Percentiles rank a stretch among this genome's conserved stretches.
Evolutionary conservation across 2,797 vertebrate species (phyloP).

Genomic region (Oryzias sinensis): DNA sequence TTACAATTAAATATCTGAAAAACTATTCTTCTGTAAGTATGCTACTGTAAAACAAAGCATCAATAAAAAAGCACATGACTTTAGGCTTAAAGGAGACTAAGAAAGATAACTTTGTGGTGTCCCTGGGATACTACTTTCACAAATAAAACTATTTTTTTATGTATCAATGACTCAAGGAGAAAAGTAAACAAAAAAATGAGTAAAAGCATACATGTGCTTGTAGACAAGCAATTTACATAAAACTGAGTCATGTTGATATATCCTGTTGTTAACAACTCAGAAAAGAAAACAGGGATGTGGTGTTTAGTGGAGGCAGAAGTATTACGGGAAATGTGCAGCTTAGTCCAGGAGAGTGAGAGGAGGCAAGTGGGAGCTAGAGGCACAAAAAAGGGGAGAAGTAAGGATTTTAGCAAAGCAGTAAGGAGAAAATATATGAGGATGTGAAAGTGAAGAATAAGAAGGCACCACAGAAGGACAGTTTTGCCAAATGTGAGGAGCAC

Average conservation of each 20-base stretch:
- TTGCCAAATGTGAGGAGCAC: slow-evolving; percentile 12
- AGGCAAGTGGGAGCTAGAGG: slow-evolving; percentile 56
- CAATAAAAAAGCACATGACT: background rate
- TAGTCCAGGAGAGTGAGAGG: slow-evolving; percentile 62
- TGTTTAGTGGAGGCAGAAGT: slow-evolving; percentile 70
- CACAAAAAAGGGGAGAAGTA: slow-evolving; percentile 61
- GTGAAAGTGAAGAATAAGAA: slow-evolving; percentile 43
- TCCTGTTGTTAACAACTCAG: slow-evolving; percentile 75
- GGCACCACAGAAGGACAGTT: slow-evolving; percentile 30
- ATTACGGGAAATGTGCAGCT: slow-evolving; percentile 75
- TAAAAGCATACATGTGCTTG: slow-evolving; percentile 53
- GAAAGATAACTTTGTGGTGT: too few relatives aligned
- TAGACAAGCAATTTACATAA: slow-evolving; percentile 63
- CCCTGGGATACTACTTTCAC: too few relatives aligned
- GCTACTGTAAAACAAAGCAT: slow-evolving; percentile 7
- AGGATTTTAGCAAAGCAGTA: slow-evolving; percentile 40
- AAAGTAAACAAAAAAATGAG: slow-evolving; percentile 12
- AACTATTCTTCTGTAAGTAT: slow-evolving; percentile 43
- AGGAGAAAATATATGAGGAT: slow-evolving; percentile 26
- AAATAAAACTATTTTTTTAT: background rate
- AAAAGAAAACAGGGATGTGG: slow-evolving; percentile 66
- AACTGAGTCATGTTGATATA: slow-evolving; percentile 73
- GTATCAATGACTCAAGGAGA: background rate
- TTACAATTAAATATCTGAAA: slow-evolving; percentile 70
- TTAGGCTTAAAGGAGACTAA: too few relatives aligned